Conservation (phyloP, 2,888 invertebrate species). For the Trisateles emortualis region DNA sequence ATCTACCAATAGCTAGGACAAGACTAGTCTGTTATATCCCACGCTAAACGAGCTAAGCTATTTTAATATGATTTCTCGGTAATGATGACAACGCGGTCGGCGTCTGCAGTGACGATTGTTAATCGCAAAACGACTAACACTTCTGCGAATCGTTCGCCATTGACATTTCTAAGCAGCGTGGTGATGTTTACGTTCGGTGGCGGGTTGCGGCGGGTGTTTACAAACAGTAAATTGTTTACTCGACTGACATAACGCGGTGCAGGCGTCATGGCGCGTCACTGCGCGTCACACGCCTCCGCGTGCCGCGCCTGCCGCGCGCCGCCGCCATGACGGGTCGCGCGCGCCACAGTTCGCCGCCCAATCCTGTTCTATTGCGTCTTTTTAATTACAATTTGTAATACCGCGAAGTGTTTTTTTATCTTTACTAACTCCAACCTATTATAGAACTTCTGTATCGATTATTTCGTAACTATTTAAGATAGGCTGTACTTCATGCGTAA, state of each 20-base stretch:
- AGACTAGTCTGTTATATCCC: not conserved
- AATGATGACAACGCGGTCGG: conserved; percentile 19
- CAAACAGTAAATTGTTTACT: conserved; percentile 83
- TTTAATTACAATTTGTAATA: conserved; percentile 48
- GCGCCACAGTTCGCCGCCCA: conserved; percentile 59
- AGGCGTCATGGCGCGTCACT: conserved; percentile 60
- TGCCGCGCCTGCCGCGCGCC: conserved; percentile 51
- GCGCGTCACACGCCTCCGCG: conserved; percentile 58
- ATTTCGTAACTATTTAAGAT: conserved; percentile 13
- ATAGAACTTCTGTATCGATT: conserved; percentile 11
- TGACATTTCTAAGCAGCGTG: conserved; percentile 75
- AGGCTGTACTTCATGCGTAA: conserved; percentile 1
- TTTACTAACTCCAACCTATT: conserved; percentile 5
- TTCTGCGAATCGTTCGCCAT: conserved; percentile 65
- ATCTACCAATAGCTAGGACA: not conserved
- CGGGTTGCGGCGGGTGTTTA: conserved; percentile 70
- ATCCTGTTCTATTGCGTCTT: conserved; percentile 73
- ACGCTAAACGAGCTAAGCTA: conserved; percentile 1
- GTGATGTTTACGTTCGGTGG: conserved; percentile 74
- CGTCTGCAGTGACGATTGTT: conserved; percentile 36
- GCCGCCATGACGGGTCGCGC: conserved; percentile 44
- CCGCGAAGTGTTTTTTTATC: conserved; percentile 20
- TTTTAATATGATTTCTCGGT: conserved; percentile 27
- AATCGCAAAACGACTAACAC: conserved; percentile 50
- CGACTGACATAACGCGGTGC: conserved; percentile 69